These are phyloP conservation scores for Cryptoprocta ferox DNA, from an alignment of 2,797 vertebrate genomes.

Conservation along the genomic window DNA sequence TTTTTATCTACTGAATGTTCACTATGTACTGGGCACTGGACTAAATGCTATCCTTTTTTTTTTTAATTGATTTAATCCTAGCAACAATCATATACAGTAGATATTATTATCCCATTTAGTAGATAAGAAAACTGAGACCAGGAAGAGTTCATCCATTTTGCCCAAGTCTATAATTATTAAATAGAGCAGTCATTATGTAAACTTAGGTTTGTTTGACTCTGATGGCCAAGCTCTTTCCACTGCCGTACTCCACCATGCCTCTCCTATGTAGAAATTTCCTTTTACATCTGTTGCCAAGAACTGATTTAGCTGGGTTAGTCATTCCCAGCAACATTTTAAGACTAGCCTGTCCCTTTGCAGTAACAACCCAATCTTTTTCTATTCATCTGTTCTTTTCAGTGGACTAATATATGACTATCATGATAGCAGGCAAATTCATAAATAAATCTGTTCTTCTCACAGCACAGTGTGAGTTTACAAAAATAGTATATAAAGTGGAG, in stretches of 20 bases:
- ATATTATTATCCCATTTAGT: background rate
- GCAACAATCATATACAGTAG: background rate
- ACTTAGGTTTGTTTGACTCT: background rate
- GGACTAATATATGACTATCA: background rate
- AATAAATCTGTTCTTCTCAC: slow-evolving; percentile 32
- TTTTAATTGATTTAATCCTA: background rate
- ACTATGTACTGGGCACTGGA: background rate
- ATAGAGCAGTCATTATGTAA: background rate
- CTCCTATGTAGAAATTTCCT: background rate
- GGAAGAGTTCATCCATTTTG: background rate
- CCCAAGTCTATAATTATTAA: background rate
- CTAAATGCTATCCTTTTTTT: background rate
- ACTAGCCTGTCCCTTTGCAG: background rate
- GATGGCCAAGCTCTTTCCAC: background rate
- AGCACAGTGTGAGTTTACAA: background rate
- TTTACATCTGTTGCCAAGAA: slow-evolving; percentile 31
- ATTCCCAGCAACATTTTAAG: background rate
- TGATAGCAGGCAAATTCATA: background rate
- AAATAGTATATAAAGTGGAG: background rate
- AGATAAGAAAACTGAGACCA: slow-evolving; percentile 4
- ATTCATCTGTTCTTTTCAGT: background rate
- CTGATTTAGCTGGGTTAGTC: background rate
- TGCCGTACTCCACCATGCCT: background rate
- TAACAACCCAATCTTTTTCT: background rate
- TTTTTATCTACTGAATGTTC: background rate